Evolutionary conservation across 2,797 vertebrate species (phyloP).

Genomic region (Emydoidea blandingii): DNA sequence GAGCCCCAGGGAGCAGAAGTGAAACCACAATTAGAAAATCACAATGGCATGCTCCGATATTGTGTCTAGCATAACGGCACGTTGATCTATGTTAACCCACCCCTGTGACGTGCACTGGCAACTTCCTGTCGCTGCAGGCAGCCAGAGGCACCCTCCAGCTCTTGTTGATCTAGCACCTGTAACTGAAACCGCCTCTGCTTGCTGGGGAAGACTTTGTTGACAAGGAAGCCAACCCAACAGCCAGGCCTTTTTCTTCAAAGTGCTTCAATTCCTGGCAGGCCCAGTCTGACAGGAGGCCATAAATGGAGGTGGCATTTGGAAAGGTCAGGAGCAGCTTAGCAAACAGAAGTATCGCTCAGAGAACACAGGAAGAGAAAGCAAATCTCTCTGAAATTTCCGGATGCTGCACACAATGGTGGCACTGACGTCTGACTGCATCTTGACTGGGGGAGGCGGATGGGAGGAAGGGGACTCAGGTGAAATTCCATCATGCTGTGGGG

Average conservation of each 20-base stretch:
- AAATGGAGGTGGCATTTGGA: conserved; percentile 34
- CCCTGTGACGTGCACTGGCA: not conserved
- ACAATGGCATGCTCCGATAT: not conserved
- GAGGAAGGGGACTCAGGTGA: not conserved
- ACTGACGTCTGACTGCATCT: not conserved
- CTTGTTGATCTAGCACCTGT: not conserved
- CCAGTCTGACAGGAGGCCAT: not conserved
- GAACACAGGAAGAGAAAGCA: conserved; percentile 20
- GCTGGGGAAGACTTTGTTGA: not conserved
- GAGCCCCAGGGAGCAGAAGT: not conserved
- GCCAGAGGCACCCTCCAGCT: accelerated
- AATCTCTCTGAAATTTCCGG: not conserved
- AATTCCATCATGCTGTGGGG: not conserved
- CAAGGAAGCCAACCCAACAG: not conserved
- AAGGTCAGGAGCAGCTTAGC: conserved; percentile 35
- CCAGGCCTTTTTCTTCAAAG: not conserved
- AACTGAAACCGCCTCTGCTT: not conserved
- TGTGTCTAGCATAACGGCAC: not conserved
- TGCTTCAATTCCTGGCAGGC: not conserved
- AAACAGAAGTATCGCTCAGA: conserved; percentile 10
- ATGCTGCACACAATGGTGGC: not conserved
- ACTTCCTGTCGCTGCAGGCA: not conserved
- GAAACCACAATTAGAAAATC: not conserved
- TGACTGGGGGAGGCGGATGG: not conserved
- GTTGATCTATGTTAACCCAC: not conserved